phyloP scores from a whole-genome alignment of 1,140 invertebrate species.

The Drosophila nasuta region DNA sequence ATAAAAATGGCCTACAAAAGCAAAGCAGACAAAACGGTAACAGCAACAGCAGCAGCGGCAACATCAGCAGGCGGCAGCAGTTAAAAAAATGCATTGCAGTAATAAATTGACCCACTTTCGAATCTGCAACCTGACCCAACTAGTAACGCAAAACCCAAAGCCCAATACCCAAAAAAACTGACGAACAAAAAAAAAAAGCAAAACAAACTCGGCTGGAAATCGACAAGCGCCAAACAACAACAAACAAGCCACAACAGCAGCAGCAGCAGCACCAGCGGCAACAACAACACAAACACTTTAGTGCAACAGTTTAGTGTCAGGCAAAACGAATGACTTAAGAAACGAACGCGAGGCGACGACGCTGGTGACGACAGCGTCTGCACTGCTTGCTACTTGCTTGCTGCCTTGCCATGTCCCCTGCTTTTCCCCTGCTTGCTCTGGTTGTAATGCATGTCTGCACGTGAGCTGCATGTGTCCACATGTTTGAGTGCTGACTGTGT shows the following conservation, averaged over 20 bases:
- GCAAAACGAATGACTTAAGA: constrained; percentile 80
- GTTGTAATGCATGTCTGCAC: constrained; percentile 43
- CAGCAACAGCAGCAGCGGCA: constrained; percentile 23
- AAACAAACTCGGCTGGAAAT: constrained; percentile 75
- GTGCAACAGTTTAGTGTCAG: constrained; percentile 80
- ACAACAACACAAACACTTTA: constrained; percentile 76
- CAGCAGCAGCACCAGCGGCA: constrained; percentile 31
- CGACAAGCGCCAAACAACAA: constrained; percentile 74
- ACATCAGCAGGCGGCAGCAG: constrained; percentile 24
- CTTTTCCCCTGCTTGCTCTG: not conserved
- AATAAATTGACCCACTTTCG: constrained; percentile 83
- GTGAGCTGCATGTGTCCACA: constrained; percentile 53
- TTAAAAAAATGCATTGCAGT: constrained; percentile 74
- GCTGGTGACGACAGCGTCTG: constrained; percentile 59
- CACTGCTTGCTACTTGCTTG: constrained; percentile 15
- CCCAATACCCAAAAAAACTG: constrained; percentile 31
- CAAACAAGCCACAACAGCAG: constrained; percentile 45
- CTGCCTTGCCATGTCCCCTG: not conserved
- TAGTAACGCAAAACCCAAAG: constrained; percentile 68
- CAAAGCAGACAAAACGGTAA: constrained; percentile 28
- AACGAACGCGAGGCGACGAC: constrained; percentile 69
- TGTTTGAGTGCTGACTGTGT: not conserved
- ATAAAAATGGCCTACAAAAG: constrained; percentile 39
- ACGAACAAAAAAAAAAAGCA: constrained; percentile 31
- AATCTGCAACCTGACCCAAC: constrained; percentile 84